A percentile compares a stretch with the other conserved stretches of the same genome.
Conservation (phyloP, 2,113 vertebrate genomes). For the Seriola rivoliana region DNA sequence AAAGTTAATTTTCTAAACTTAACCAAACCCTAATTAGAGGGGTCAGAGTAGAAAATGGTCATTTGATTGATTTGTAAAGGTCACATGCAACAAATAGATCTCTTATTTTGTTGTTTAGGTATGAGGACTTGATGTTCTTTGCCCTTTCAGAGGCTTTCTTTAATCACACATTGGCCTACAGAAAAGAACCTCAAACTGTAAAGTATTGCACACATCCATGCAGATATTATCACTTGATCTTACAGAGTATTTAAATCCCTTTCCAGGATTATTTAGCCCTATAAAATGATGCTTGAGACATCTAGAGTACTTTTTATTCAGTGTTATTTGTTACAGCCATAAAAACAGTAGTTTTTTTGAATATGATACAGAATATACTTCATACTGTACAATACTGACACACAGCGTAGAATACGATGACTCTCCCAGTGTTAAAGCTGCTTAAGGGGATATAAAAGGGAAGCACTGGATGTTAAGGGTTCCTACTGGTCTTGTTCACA, state of each 20-base stretch:
- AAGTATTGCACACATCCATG: neutral
- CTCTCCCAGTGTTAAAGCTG: conserved; percentile 1
- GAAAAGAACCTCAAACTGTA: too few species aligned
- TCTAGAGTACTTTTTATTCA: neutral
- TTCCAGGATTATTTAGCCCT: too few species aligned
- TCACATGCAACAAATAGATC: too few species aligned
- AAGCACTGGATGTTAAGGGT: neutral
- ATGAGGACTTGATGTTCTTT: too few species aligned
- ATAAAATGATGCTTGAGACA: too few species aligned
- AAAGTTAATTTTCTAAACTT: neutral
- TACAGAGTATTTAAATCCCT: neutral
- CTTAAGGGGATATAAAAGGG: neutral
- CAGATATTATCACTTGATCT: neutral
- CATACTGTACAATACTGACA: neutral
- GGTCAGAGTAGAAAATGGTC: too few species aligned
- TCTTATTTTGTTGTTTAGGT: too few species aligned
- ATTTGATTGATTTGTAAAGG: too few species aligned
- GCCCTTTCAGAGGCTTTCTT: too few species aligned
- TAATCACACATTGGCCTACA: too few species aligned
- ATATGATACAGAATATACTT: neutral
- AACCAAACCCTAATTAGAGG: too few species aligned
- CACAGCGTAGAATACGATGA: neutral
- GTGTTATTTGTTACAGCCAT: neutral
- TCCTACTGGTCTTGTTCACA: neutral
- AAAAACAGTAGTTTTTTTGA: neutral